phyloP scores from a whole-genome alignment of 1,140 invertebrate genomes.

The Habropoda laboriosa region DNA sequence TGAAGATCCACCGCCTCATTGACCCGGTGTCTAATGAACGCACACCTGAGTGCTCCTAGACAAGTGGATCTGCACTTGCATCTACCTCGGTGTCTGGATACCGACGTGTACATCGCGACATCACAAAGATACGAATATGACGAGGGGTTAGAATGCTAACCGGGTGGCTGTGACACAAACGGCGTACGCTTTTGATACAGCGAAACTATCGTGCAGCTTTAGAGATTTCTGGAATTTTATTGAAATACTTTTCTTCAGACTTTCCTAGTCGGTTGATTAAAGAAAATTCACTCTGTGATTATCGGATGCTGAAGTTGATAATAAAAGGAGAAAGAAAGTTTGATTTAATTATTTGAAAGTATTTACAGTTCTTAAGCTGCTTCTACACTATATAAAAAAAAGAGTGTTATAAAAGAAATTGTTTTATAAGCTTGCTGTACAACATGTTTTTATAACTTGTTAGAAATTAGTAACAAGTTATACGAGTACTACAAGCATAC shows the following conservation, averaged over 20 bases:
- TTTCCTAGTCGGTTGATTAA: no score
- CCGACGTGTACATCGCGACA: conserved; percentile 19
- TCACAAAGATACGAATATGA: conserved; percentile 4
- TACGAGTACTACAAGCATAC: no score
- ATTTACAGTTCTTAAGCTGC: no score
- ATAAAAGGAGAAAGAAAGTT: no score
- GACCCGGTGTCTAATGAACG: conserved; percentile 77
- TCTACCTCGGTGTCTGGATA: conserved; percentile 46
- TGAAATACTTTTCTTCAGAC: not conserved
- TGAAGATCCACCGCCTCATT: conserved; percentile 70
- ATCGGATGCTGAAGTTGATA: no score
- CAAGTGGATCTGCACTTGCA: conserved; percentile 73
- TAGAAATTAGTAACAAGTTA: no score
- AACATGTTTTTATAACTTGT: no score
- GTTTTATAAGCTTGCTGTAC: no score
- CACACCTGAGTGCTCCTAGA: conserved; percentile 70
- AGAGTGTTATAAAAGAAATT: no score
- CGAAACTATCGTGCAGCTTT: not conserved
- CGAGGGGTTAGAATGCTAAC: conserved; percentile 6
- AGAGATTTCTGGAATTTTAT: not conserved
- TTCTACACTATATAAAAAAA: no score
- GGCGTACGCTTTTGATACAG: not conserved
- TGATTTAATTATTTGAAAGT: no score
- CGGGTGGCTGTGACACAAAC: conserved; percentile 2
- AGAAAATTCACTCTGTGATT: not conserved